phyloP scores from a whole-genome alignment of 1,140 invertebrate species.

The Drosophila kurseongensis region DNA sequence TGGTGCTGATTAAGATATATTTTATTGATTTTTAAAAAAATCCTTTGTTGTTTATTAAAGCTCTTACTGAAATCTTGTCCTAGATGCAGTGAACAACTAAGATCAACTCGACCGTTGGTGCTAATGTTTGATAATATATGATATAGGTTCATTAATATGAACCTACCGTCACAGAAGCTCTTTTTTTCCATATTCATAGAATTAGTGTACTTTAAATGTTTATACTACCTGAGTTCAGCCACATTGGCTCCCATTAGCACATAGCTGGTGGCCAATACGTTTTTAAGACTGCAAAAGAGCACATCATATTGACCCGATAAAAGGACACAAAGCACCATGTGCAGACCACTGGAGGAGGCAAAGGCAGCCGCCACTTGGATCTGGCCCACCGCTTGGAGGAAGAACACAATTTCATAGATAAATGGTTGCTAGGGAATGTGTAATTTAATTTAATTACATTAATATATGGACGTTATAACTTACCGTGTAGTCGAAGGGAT shows the following conservation, averaged over 20 bases:
- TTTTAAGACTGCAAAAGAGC: constrained; percentile 73
- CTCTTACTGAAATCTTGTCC: no score
- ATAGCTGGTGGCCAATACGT: constrained; percentile 71
- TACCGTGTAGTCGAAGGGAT: constrained; percentile 78
- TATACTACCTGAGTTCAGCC: constrained; percentile 36
- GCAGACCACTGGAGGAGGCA: constrained; percentile 65
- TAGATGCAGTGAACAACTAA: no score
- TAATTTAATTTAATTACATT: no score
- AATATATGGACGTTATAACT: not conserved
- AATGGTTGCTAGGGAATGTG: constrained; percentile 57
- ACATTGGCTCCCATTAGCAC: constrained; percentile 47
- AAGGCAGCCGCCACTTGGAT: constrained; percentile 75
- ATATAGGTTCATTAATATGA: no score
- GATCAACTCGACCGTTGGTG: no score
- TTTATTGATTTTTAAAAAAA: no score
- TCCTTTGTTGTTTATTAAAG: no score
- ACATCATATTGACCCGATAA: constrained; percentile 80
- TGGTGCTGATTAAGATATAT: no score
- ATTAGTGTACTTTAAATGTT: no score
- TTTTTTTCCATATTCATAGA: no score
- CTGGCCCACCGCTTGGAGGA: constrained; percentile 71
- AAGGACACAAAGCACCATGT: constrained; percentile 68
- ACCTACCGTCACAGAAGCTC: no score
- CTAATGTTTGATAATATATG: no score
- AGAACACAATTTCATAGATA: constrained; percentile 67